A percentile compares a stretch with the other conserved stretches of the same genome.
Conservation (phyloP, 2,888 invertebrate genomes). For the Cerceris rybyensis region DNA sequence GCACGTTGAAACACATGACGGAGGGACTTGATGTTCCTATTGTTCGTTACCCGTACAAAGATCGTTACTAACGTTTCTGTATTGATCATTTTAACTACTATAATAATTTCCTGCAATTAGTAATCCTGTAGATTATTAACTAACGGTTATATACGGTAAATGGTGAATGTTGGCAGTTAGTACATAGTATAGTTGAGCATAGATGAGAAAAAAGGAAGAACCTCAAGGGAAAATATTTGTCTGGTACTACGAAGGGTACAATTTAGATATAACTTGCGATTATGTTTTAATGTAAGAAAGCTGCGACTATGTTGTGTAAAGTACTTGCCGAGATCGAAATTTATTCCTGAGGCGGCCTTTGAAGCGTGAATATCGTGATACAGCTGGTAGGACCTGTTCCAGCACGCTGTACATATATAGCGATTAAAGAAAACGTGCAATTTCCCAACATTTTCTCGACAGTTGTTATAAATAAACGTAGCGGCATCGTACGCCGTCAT, state of each 20-base stretch:
- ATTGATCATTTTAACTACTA: no score
- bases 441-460: neutral
- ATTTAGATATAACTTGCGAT: no score
- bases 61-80: no score
- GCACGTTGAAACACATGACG: neutral
- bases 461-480: neutral
- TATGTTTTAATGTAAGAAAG: no score
- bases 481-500: neutral
- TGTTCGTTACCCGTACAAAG: neutral
- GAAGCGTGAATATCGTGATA: conserved; percentile 7
- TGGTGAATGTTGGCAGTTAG: no score
- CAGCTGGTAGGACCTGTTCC: conserved; percentile 15
- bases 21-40: neutral
- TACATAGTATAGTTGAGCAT: no score
- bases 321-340: neutral
- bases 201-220: no score
- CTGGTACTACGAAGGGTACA: no score
- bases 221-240: no score
- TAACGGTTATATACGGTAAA: no score
- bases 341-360: neutral
- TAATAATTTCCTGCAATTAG: no score
- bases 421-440: neutral
- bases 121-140: no score
- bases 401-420: neutral
- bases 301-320: neutral